Evolutionary conservation across 2,888 invertebrate species (phyloP).

Genomic region (Myathropa florea): DNA sequence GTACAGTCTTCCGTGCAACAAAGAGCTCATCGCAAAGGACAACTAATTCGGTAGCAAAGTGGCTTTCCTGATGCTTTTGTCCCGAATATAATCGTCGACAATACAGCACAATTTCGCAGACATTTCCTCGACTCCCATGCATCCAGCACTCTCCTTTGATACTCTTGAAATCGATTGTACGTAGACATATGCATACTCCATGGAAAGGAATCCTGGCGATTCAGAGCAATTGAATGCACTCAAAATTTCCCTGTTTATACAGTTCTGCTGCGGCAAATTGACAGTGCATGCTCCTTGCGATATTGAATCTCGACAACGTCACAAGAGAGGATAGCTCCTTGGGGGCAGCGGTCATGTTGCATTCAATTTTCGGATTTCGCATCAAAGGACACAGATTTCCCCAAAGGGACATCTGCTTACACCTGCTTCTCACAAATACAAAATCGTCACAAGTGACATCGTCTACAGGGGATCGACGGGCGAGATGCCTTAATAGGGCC

Average conservation of each 20-base stretch:
- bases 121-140: background rate
- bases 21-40: background rate
- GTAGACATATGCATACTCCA: background rate
- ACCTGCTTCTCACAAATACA: background rate
- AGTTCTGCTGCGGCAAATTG: background rate
- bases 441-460: background rate
- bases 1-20: background rate
- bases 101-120: background rate
- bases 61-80: background rate
- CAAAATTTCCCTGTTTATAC: background rate
- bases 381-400: background rate
- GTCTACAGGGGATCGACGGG: background rate
- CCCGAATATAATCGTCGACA: background rate
- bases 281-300: background rate
- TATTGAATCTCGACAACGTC: background rate
- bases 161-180: background rate
- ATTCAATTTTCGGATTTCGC: constrained; percentile 18
- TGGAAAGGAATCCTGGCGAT: background rate
- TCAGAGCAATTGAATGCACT: background rate
- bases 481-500: background rate
- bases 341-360: background rate
- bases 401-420: background rate
- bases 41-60: background rate
- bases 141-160: background rate
- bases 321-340: background rate